phyloP scores from a whole-genome alignment of 2,888 invertebrate genomes.

The Oxytorus armatus region DNA sequence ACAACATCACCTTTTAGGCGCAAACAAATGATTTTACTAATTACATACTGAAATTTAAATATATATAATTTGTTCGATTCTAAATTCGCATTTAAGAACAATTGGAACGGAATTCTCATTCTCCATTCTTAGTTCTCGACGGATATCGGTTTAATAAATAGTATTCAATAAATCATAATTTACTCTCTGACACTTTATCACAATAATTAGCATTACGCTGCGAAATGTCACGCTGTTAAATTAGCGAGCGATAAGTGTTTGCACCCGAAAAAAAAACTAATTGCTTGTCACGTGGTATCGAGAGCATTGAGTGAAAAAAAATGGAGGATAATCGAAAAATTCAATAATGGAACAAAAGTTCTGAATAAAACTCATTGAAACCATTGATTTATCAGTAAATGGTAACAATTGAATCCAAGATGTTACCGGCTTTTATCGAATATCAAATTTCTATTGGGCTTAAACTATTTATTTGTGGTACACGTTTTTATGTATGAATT shows the following conservation, averaged over 20 bases:
- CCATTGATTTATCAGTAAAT: background rate
- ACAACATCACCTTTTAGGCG: background rate
- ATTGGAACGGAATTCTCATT: background rate
- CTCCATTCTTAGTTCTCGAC: background rate
- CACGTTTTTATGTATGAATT: background rate
- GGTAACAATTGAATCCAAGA: background rate
- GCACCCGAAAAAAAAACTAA: too few relatives aligned
- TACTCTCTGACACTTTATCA: background rate
- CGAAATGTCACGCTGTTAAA: background rate
- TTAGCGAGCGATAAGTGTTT: too few relatives aligned
- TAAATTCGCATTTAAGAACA: background rate
- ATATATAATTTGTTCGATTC: background rate
- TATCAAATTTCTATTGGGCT: background rate
- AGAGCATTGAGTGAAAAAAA: too few relatives aligned
- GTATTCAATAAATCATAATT: background rate
- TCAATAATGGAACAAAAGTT: background rate
- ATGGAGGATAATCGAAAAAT: slow-evolving; percentile 25
- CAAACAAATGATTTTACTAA: background rate
- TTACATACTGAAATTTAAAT: background rate
- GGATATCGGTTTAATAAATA: background rate
- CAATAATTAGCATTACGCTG: background rate
- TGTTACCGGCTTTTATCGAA: background rate
- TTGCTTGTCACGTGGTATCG: too few relatives aligned
- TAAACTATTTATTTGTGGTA: background rate
- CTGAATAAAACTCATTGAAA: background rate